A percentile compares a stretch with the other conserved stretches of the same genome.
Conservation (phyloP, 2,797 vertebrate species). For the Labroides dimidiatus region DNA sequence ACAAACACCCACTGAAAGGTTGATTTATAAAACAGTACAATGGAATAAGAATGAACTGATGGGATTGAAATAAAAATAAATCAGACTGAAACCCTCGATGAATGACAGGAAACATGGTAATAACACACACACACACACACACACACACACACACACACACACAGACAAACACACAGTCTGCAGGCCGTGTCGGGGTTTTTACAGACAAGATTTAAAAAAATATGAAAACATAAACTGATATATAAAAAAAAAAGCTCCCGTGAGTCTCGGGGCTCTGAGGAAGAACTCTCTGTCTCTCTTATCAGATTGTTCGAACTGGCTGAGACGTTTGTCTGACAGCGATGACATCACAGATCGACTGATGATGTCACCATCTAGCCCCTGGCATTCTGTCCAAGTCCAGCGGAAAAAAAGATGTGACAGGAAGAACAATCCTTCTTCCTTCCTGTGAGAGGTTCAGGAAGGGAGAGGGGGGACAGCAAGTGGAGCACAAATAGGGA, state of each 20-base stretch:
- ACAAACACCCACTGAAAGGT: constrained; percentile 7
- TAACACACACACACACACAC: neutral
- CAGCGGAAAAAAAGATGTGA: constrained; percentile 20
- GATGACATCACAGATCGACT: constrained; percentile 30
- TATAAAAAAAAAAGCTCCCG: constrained; percentile 19
- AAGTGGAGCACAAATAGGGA: no score
- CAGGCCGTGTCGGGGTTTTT: constrained; percentile 34
- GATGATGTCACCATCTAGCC: constrained; percentile 9
- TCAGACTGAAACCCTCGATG: neutral
- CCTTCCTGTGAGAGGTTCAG: constrained; percentile 19
- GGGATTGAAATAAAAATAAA: constrained; percentile 43
- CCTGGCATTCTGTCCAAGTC: constrained; percentile 35
- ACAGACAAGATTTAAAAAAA: constrained; percentile 26
- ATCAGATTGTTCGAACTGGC: neutral
- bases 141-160: constrained; percentile 6
- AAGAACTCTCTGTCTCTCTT: constrained; percentile 18
- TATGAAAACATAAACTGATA: no score
- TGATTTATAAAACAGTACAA: constrained; percentile 29
- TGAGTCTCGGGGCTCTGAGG: constrained; percentile 62
- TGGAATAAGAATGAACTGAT: constrained; percentile 41
- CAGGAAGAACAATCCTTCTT: constrained; percentile 8
- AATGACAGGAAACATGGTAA: no score
- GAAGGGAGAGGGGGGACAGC: no score
- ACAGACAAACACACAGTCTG: constrained; percentile 28
- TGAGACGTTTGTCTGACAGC: constrained; percentile 9